phyloP scores from a whole-genome alignment of 1,140 invertebrate species.

The Condylostylus longicornis region DNA sequence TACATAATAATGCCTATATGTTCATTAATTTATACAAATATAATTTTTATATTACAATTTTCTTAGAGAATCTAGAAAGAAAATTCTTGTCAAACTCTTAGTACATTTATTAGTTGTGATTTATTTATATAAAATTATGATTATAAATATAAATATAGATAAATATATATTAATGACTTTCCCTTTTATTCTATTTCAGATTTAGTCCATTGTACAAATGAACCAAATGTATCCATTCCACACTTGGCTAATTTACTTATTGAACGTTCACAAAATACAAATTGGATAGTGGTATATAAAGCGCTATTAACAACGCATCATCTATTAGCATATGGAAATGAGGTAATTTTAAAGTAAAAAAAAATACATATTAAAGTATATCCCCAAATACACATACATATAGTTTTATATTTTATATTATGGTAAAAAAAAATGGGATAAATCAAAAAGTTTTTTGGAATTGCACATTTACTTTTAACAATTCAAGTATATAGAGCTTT shows the following conservation, averaged over 20 bases:
- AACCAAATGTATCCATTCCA: constrained; percentile 98
- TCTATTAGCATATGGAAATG: constrained; percentile 98
- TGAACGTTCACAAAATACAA: constrained; percentile 91
- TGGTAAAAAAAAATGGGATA: no score
- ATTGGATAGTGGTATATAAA: constrained; percentile 99
- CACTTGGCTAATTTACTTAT: constrained; percentile 95
- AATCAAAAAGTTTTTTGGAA: no score
- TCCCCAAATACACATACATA: neutral
- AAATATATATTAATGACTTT: no score
- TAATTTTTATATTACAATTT: no score
- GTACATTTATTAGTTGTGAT: no score
- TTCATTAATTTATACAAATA: no score
- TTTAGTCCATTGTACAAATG: constrained; percentile 97
- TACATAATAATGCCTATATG: no score
- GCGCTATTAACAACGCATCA: constrained; percentile 96
- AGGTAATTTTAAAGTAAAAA: constrained; percentile 53
- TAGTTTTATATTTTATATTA: no score
- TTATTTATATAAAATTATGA: neutral
- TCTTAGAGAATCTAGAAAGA: no score
- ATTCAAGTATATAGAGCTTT: no score
- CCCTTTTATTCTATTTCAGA: constrained; percentile 48
- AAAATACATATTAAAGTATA: neutral
- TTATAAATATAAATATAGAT: neutral
- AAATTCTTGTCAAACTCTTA: no score
- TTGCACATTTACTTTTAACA: no score